Conservation (phyloP, 1,140 invertebrate genomes). For the Centruroides vittatus region DNA sequence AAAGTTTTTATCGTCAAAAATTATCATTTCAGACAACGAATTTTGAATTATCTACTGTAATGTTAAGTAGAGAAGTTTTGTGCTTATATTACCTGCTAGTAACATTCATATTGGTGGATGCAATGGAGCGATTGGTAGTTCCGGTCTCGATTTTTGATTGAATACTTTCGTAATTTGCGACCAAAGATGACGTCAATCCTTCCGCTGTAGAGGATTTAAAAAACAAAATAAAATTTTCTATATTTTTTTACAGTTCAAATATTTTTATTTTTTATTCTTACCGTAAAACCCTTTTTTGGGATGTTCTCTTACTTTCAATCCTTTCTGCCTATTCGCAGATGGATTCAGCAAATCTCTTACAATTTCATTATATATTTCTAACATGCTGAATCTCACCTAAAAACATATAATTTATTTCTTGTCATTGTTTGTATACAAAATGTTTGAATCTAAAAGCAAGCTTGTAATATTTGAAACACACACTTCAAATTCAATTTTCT, state of each 20-base stretch:
- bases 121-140: slow-evolving; percentile 44
- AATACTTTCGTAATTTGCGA: slow-evolving; percentile 39
- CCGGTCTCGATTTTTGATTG: slow-evolving; percentile 42
- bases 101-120: slow-evolving; percentile 50
- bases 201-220: slow-evolving; percentile 21
- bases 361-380: slow-evolving; percentile 50
- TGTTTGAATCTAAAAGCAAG: too few relatives aligned
- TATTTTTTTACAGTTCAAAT: not conserved
- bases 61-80: too few relatives aligned
- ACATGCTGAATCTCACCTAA: slow-evolving; percentile 42
- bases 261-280: slow-evolving; percentile 20
- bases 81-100: slow-evolving; percentile 35
- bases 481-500: slow-evolving; percentile 32
- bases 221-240: too few relatives aligned
- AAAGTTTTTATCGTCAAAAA: too few relatives aligned
- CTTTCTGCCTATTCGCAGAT: slow-evolving; percentile 28
- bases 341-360: slow-evolving; percentile 40
- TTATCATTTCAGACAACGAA: too few relatives aligned
- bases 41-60: too few relatives aligned
- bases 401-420: not conserved
- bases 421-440: too few relatives aligned
- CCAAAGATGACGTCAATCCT: slow-evolving; percentile 35
- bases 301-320: slow-evolving; percentile 43
- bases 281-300: slow-evolving; percentile 47
- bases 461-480: not conserved